phyloP scores from a whole-genome alignment of 2,797 vertebrate genomes.

The Glossophaga mutica region DNA sequence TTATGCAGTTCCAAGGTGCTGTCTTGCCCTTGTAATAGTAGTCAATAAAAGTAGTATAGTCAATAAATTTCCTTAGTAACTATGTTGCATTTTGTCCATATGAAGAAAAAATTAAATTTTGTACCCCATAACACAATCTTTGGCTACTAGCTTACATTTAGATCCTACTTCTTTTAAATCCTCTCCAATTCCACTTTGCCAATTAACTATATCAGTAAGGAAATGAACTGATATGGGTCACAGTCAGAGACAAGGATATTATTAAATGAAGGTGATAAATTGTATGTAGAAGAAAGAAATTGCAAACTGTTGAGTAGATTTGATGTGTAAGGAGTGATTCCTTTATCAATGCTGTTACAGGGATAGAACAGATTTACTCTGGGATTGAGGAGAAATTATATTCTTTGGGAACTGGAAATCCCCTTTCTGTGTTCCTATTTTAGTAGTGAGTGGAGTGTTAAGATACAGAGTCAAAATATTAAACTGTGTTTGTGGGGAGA shows the following conservation, averaged over 20 bases:
- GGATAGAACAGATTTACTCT: not conserved
- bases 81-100: not conserved
- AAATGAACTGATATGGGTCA: not conserved
- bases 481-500: not conserved
- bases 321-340: not conserved
- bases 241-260: not conserved
- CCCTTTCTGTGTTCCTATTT: not conserved
- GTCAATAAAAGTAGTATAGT: not conserved
- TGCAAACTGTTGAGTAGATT: not conserved
- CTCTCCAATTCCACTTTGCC: not conserved
- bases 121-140: not conserved
- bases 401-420: not conserved
- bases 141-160: not conserved
- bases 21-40: not conserved
- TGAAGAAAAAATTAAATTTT: not conserved
- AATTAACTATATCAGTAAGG: not conserved
- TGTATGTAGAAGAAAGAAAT: not conserved
- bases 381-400: not conserved
- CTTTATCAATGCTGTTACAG: not conserved
- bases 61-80: not conserved
- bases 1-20: not conserved
- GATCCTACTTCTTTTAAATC: fast-evolving
- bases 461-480: not conserved
- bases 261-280: not conserved
- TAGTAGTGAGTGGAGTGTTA: not conserved